These are phyloP conservation scores for Bryconaethiops microstoma DNA, from an alignment of 2,797 vertebrate species.

Conservation along the genomic window DNA sequence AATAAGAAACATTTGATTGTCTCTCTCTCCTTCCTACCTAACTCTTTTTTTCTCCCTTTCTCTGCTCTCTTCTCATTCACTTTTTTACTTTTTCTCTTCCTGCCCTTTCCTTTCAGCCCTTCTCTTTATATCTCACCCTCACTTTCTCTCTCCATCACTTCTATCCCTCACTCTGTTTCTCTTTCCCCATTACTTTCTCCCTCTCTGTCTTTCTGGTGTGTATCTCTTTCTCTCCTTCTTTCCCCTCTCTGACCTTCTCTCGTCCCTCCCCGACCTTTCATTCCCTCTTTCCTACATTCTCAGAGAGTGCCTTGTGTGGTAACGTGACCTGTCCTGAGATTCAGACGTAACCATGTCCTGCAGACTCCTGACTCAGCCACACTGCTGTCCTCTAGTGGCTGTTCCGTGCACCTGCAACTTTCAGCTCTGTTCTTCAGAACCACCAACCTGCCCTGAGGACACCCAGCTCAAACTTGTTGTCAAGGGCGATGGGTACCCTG, in stretches of 20 bases:
- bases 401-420: slow-evolving; percentile 17
- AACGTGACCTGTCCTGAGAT: slow-evolving; percentile 29
- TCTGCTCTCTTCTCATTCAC: too few relatives aligned
- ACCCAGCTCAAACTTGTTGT: neutral
- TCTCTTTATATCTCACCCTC: neutral
- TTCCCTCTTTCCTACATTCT: too few relatives aligned
- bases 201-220: neutral
- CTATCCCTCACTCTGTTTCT: neutral
- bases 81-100: too few relatives aligned
- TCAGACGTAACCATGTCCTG: slow-evolving; percentile 4
- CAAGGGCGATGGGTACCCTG: neutral
- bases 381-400: slow-evolving; percentile 55
- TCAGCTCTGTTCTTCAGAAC: neutral
- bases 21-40: too few relatives aligned
- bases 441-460: neutral
- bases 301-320: slow-evolving; percentile 1
- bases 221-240: neutral
- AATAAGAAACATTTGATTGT: too few relatives aligned
- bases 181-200: neutral
- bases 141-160: neutral
- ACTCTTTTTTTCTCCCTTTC: too few relatives aligned
- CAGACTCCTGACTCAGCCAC: slow-evolving; percentile 28
- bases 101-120: too few relatives aligned
- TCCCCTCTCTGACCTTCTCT: too few relatives aligned
- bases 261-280: too few relatives aligned